Conservation (phyloP, 2,888 invertebrate genomes). For the Scaptomyza tumidula region DNA sequence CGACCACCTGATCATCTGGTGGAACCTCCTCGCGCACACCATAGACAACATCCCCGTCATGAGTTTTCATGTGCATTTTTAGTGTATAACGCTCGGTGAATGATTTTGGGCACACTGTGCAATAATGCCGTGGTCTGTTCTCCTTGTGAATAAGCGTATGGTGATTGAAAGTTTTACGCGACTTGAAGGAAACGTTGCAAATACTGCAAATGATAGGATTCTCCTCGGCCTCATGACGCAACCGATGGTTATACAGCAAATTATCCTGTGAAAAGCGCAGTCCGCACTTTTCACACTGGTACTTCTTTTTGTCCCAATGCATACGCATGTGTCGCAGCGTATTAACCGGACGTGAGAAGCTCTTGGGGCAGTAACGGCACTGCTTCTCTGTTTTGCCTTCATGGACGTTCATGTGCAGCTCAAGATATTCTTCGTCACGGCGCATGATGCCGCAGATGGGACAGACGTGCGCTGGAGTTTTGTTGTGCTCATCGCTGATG, state of each 20-base stretch:
- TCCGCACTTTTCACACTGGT: conserved; percentile 83
- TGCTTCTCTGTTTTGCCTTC: conserved; percentile 83
- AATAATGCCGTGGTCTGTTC: conserved; percentile 81
- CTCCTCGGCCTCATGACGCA: conserved; percentile 82
- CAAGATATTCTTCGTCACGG: conserved; percentile 82
- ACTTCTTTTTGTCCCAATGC: conserved; percentile 83
- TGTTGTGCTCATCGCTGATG: conserved; percentile 71
- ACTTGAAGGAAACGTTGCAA: conserved; percentile 82
- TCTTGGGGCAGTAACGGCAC: conserved; percentile 82
- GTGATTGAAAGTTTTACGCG: conserved; percentile 82
- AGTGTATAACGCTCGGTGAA: conserved; percentile 83
- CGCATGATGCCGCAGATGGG: conserved; percentile 78
- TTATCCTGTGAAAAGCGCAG: conserved; percentile 82
- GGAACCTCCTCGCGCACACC: conserved; percentile 67
- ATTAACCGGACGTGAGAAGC: conserved; percentile 80
- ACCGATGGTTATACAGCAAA: conserved; percentile 81
- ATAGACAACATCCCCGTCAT: conserved; percentile 68
- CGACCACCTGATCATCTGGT: conserved; percentile 68
- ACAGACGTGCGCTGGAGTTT: conserved; percentile 65
- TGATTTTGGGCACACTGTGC: conserved; percentile 79
- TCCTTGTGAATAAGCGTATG: conserved; percentile 82
- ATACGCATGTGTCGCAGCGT: conserved; percentile 82
- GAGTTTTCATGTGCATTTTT: conserved; percentile 82
- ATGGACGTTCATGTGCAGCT: conserved; percentile 82
- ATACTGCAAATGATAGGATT: conserved; percentile 81